phyloP scores from a whole-genome alignment of 2,797 vertebrate species.

The Oreortyx pictus region DNA sequence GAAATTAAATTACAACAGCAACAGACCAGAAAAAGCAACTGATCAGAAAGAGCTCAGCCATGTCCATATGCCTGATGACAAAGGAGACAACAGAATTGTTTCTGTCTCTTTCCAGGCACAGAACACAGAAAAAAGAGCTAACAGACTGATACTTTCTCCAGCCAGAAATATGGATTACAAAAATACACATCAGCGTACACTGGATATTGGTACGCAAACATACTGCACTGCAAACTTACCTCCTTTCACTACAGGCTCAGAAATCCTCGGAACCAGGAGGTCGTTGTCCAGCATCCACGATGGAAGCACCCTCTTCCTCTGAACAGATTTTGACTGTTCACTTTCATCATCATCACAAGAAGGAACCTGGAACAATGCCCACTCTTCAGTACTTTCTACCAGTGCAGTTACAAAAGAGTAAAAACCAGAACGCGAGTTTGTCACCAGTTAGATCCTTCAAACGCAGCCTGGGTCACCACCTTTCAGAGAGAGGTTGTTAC shows the following conservation, averaged over 20 bases:
- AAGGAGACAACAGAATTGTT: neutral
- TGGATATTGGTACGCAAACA: rapidly evolving
- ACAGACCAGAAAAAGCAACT: neutral
- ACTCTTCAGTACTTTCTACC: neutral
- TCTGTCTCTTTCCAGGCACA: neutral
- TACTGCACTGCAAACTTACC: conserved; percentile 56
- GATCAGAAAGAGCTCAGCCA: neutral
- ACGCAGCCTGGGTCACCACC: neutral
- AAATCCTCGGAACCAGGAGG: conserved; percentile 51
- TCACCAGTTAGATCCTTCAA: neutral
- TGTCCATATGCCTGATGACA: neutral
- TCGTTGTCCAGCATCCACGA: conserved; percentile 80
- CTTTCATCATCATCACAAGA: conserved; percentile 3
- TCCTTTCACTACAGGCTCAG: conserved; percentile 20
- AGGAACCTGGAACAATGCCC: conserved; percentile 67
- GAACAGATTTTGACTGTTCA: neutral
- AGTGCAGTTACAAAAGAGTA: neutral
- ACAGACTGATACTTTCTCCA: neutral
- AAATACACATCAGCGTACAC: neutral
- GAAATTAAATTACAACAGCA: neutral
- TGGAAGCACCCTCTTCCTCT: conserved; percentile 80
- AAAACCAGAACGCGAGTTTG: neutral
- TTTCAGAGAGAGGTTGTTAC: neutral
- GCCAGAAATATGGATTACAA: neutral
- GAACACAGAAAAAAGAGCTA: neutral